These are phyloP conservation scores for Dryadula phaetusa DNA, from an alignment of 2,888 invertebrate species.

Conservation along the genomic window DNA sequence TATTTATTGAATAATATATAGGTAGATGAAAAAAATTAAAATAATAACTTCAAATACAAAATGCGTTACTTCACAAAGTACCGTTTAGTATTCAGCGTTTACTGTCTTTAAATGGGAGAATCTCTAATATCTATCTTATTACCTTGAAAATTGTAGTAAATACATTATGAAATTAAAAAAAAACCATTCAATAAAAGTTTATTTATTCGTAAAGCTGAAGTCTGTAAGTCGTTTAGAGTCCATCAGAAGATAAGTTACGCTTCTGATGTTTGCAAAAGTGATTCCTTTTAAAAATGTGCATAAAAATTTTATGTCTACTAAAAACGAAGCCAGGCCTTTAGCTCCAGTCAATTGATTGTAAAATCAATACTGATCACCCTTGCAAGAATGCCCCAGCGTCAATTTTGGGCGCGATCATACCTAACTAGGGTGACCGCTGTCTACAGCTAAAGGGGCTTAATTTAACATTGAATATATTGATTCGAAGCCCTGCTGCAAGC, in stretches of 20 bases:
- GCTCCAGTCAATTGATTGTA: slow-evolving; percentile 22
- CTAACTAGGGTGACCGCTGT: slow-evolving; percentile 44
- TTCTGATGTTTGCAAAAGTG: neutral
- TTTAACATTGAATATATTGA: slow-evolving; percentile 41
- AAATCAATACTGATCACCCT: slow-evolving; percentile 41
- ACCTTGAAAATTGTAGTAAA: too few species aligned
- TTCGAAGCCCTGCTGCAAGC: slow-evolving; percentile 38
- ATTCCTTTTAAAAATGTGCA: neutral
- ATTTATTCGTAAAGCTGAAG: neutral
- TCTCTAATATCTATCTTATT: too few species aligned
- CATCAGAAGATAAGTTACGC: neutral
- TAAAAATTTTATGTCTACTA: slow-evolving; percentile 2
- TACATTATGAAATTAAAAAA: neutral
- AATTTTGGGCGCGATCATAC: slow-evolving; percentile 40
- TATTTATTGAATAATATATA: too few species aligned
- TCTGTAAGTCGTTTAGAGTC: neutral
- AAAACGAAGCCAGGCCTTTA: neutral
- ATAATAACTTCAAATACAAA: too few species aligned
- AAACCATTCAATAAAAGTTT: neutral
- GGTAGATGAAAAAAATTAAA: too few species aligned
- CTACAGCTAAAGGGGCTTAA: slow-evolving; percentile 43
- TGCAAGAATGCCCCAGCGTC: slow-evolving; percentile 38
- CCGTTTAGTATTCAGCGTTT: too few species aligned
- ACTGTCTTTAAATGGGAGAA: too few species aligned
- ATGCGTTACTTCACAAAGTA: too few species aligned